A percentile compares a stretch with the other conserved stretches of the same genome.
Conservation (phyloP, 1,140 invertebrate genomes). For the Bombus consobrinus region DNA sequence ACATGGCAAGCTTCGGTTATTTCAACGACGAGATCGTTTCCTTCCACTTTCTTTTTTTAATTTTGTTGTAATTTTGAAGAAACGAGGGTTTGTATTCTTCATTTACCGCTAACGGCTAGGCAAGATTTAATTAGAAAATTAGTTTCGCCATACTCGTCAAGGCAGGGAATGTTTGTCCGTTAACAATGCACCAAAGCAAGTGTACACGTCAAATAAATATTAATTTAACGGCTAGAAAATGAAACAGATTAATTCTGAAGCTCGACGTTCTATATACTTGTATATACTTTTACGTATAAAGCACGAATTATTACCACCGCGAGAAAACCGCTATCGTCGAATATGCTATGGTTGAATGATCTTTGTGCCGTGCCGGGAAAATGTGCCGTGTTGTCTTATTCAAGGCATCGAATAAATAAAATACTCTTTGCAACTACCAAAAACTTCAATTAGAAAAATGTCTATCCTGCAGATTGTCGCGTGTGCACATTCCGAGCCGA, state of each 20-base stretch:
- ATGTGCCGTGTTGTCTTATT: background rate
- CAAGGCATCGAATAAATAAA: too few relatives aligned
- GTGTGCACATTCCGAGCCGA: too few relatives aligned
- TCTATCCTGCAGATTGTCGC: too few relatives aligned
- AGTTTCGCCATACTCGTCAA: background rate
- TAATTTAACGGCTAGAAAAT: constrained; percentile 39
- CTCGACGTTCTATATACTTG: background rate
- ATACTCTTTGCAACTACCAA: too few relatives aligned
- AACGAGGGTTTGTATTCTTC: too few relatives aligned
- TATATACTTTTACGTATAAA: background rate
- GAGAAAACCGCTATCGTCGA: background rate
- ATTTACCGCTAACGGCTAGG: too few relatives aligned
- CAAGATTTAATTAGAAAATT: constrained; percentile 29
- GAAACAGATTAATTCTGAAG: constrained; percentile 44
- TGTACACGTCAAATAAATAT: constrained; percentile 27
- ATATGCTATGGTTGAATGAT: background rate
- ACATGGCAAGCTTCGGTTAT: background rate
- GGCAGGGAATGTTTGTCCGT: background rate
- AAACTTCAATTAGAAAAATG: too few relatives aligned
- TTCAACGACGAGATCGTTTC: background rate
- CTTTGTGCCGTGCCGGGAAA: too few relatives aligned
- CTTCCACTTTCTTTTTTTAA: background rate
- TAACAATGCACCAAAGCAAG: constrained; percentile 22
- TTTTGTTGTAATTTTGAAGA: background rate
- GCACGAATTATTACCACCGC: constrained; percentile 19